These are phyloP conservation scores for Pherbina coryleti DNA, from an alignment of 2,888 invertebrate genomes.

Conservation along the genomic window DNA sequence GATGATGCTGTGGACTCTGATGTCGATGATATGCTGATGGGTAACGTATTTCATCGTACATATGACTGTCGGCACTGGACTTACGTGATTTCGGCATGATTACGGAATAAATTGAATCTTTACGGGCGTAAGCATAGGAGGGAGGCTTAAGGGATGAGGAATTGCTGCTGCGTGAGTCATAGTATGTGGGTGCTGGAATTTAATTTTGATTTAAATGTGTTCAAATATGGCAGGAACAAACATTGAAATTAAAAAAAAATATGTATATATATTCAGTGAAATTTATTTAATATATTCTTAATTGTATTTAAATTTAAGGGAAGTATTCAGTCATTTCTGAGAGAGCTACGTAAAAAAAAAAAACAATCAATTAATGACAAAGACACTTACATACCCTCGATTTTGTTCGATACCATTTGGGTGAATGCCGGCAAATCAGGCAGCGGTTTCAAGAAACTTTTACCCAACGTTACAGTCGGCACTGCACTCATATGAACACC, in stretches of 20 bases:
- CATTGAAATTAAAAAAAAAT: not conserved
- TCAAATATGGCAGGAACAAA: not conserved
- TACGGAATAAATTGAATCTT: conserved; percentile 66
- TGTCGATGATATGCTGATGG: conserved; percentile 52
- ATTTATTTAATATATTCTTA: not conserved
- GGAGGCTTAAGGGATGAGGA: conserved; percentile 57
- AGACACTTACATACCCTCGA: conserved; percentile 67
- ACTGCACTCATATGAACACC: conserved; percentile 5
- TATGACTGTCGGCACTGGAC: conserved; percentile 66
- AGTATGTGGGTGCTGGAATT: conserved; percentile 39
- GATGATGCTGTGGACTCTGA: conserved; percentile 55
- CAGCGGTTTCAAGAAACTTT: conserved; percentile 63
- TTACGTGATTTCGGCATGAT: conserved; percentile 66
- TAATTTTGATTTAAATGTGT: not conserved
- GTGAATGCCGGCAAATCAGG: conserved; percentile 63
- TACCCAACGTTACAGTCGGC: conserved; percentile 47
- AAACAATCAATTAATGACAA: conserved; percentile 3
- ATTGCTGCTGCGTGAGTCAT: conserved; percentile 68
- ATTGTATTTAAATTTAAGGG: not conserved
- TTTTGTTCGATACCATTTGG: conserved; percentile 60
- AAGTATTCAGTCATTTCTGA: too few species aligned
- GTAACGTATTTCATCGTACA: conserved; percentile 68
- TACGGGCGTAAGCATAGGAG: conserved; percentile 65
- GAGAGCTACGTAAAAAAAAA: not conserved
- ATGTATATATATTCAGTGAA: too few species aligned